phyloP scores from a whole-genome alignment of 2,113 vertebrate species.

The Spea bombifrons region DNA sequence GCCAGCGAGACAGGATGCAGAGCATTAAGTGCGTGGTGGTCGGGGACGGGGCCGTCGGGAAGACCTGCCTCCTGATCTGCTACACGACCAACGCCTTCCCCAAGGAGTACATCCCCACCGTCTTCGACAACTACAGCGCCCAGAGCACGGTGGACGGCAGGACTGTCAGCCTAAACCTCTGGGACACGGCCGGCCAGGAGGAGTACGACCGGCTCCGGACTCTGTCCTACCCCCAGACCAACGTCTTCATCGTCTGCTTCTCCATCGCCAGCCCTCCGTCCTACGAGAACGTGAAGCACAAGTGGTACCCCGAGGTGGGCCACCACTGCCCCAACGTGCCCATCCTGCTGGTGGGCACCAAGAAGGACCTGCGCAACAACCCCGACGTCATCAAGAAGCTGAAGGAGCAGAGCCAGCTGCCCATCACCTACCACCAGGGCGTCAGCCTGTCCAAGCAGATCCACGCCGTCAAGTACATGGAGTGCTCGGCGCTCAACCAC shows the following conservation, averaged over 20 bases:
- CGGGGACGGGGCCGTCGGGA: constrained; percentile 86
- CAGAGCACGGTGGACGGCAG: constrained; percentile 81
- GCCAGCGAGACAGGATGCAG: constrained; percentile 68
- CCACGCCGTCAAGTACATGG: constrained; percentile 86
- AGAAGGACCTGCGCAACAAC: constrained; percentile 89
- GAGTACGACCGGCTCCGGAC: constrained; percentile 89
- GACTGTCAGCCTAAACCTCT: constrained; percentile 85
- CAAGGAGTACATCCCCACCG: constrained; percentile 90
- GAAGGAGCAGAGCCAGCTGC: constrained; percentile 87
- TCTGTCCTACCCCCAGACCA: constrained; percentile 91
- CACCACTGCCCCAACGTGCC: constrained; percentile 93
- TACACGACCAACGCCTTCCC: constrained; percentile 91
- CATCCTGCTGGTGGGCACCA: constrained; percentile 91
- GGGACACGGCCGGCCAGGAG: constrained; percentile 93
- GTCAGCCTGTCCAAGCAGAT: constrained; percentile 82
- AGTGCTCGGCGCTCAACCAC: constrained; percentile 91
- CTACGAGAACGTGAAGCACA: constrained; percentile 91
- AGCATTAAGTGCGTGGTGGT: constrained; percentile 92
- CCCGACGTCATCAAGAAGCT: constrained; percentile 78
- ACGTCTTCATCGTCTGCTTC: constrained; percentile 95
- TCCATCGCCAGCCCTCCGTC: constrained; percentile 91
- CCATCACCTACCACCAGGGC: constrained; percentile 84
- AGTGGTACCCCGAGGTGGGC: constrained; percentile 93
- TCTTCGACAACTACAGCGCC: constrained; percentile 92
- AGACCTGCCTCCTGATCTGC: constrained; percentile 90